A percentile compares a stretch with the other conserved stretches of the same genome.
phyloP scores from a whole-genome alignment of 35 echinoderm and acorn worm genomes.

The Patiria miniata region DNA sequence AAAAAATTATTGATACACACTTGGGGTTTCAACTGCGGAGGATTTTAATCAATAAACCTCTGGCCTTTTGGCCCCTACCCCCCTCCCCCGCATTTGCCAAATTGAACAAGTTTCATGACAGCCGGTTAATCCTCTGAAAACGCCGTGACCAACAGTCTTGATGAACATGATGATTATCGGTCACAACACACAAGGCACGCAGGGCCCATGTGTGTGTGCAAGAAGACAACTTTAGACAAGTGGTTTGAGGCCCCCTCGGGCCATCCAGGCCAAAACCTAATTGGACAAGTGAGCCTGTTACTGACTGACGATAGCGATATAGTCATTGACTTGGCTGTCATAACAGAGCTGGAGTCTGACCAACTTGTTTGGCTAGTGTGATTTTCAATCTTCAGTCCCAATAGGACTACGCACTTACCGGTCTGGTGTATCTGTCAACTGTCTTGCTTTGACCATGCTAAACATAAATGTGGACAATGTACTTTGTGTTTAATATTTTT shows the following conservation, averaged over 20 bases:
- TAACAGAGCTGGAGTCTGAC: not conserved
- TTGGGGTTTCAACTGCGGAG: no score
- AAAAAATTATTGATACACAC: no score
- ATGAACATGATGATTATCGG: not conserved
- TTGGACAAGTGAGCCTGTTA: constrained; percentile 8
- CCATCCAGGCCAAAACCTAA: not conserved
- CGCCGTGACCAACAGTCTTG: not conserved
- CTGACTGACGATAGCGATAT: constrained; percentile 22
- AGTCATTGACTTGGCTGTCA: constrained; percentile 9
- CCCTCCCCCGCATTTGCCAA: not conserved
- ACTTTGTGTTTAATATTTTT: no score
- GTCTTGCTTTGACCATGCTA: no score
- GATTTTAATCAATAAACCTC: not conserved
- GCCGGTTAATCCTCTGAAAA: constrained; percentile 15
- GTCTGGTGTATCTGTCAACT: no score
- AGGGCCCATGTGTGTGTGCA: not conserved
- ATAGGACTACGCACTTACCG: no score
- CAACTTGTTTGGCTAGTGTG: not conserved
- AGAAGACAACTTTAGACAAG: constrained; percentile 9
- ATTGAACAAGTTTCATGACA: constrained; percentile 8
- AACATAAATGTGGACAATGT: no score
- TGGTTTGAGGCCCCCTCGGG: not conserved
- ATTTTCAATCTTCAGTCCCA: not conserved
- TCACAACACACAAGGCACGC: not conserved
- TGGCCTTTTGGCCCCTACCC: not conserved